Evolutionary conservation across 2,113 vertebrate genomes (phyloP).

Genomic region (Rhabdomys dilectus): DNA sequence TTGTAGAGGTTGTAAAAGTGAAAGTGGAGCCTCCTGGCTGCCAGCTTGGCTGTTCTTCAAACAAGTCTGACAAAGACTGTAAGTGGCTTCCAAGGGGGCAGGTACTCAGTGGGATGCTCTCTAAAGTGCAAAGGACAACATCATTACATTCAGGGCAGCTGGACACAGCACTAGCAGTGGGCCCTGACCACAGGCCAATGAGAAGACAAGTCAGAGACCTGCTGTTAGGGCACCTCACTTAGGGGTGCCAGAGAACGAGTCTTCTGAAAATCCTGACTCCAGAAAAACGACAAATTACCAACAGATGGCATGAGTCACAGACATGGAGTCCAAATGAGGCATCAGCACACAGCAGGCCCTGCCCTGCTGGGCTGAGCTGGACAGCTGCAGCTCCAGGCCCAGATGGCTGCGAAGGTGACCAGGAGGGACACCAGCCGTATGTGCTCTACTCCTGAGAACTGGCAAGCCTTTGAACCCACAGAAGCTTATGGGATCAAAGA

Average conservation of each 20-base stretch:
- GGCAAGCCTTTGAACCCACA: not conserved
- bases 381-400: slow-evolving; percentile 32
- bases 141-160: slow-evolving; percentile 46
- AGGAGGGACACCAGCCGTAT: slow-evolving; percentile 67
- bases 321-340: slow-evolving; percentile 61
- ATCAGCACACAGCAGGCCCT: slow-evolving; percentile 66
- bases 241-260: slow-evolving; percentile 43
- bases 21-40: slow-evolving; percentile 82
- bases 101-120: slow-evolving; percentile 75
- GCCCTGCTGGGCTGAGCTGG: slow-evolving; percentile 31
- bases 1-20: slow-evolving; percentile 83
- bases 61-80: slow-evolving; percentile 80
- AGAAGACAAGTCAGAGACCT: slow-evolving; percentile 47
- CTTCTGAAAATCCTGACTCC: slow-evolving; percentile 72
- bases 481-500: slow-evolving; percentile 19
- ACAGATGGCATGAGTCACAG: slow-evolving; percentile 19
- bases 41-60: slow-evolving; percentile 86
- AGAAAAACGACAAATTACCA: slow-evolving; percentile 74
- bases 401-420: slow-evolving; percentile 79
- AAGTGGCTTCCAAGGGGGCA: slow-evolving; percentile 79
- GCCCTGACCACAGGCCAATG: slow-evolving; percentile 11
- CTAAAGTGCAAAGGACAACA: slow-evolving; percentile 60
- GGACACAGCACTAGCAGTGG: slow-evolving; percentile 66
- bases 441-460: slow-evolving; percentile 33
- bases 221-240: not conserved